Base-by-base conservation (phyloP, 2,888 invertebrate species). In the Crepidodera aurea region DNA sequence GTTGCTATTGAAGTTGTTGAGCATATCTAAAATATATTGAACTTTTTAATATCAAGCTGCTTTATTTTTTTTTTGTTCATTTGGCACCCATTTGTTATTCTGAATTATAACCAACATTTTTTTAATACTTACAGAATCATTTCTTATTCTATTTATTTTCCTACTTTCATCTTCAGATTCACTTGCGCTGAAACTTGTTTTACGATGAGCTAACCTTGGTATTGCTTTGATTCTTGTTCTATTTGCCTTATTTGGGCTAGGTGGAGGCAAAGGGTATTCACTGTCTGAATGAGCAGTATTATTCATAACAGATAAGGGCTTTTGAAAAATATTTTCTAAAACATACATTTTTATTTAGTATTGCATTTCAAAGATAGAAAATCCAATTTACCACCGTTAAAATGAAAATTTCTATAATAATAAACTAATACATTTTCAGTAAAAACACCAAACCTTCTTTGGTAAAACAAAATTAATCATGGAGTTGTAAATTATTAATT, bases 201-300 rank as follows among this genome's bases (percentile, higher is more conserved):
- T 90, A 69, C 90, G 84, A 59, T 90, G 83, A 15, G 88, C 86
- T 53, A 91, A 82, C 69, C 88, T 83, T 0, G 91, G 91, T 2
- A 86, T 85, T 2, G 91, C 89, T 34, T 88, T 85, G 29, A 91
- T 86, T 65, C 90, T 86, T 0, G 86, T 84, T 1, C 91, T 83
- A 50, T 86, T 87, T 16, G 75, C 68, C 80, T 90, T 91, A 64
- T 82, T 83, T 0, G 87, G 86, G 66, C 79, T 80, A 1, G 85
- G 84, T 3, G 85, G 87, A 46, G 85, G 76, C 1, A 83, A 69
- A 42, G 73, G 71, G 60, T 75, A 74, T 57, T 78, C 77, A 25
- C 62, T 65, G 62, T 76, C 75, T 10, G 55, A 61, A 29, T 51
- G 22, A 4, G 32, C 15, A 18, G 42, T 13, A 40, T 34, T 59